A percentile compares a stretch with the other conserved stretches of the same genome.
phyloP scores from a whole-genome alignment of 2,797 vertebrate species.

The Hemibagrus guttatus region DNA sequence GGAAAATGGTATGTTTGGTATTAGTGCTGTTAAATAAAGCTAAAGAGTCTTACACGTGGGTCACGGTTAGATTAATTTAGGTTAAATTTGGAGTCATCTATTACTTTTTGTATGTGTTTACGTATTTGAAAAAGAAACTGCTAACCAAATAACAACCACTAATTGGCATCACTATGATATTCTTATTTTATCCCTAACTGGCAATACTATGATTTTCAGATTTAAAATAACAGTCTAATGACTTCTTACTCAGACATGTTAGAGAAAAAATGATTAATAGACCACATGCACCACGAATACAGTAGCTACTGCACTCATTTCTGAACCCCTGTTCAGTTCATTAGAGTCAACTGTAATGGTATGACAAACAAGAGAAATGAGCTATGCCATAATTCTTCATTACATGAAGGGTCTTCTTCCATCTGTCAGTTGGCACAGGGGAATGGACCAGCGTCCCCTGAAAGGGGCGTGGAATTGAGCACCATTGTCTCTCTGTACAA shows the following conservation, averaged over 20 bases:
- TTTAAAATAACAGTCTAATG: no score
- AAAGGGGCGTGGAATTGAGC: constrained; percentile 61
- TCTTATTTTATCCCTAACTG: no score
- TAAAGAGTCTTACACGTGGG: neutral
- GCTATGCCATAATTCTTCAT: constrained; percentile 14
- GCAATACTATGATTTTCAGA: no score
- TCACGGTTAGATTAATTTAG: neutral
- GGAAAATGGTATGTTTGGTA: neutral
- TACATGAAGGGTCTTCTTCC: constrained; percentile 58
- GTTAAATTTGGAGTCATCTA: neutral
- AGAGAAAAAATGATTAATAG: neutral
- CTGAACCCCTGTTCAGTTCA: neutral
- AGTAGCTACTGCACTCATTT: neutral
- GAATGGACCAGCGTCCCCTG: constrained; percentile 59
- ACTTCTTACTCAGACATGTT: neutral
- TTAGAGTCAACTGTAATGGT: neutral
- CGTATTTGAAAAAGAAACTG: neutral
- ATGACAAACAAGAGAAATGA: constrained; percentile 12
- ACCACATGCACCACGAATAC: neutral
- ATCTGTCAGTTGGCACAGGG: constrained; percentile 70
- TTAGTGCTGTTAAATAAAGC: neutral
- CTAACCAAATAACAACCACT: neutral
- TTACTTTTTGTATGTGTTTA: neutral
- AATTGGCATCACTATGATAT: no score
- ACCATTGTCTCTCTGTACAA: constrained; percentile 79